phyloP scores from a whole-genome alignment of 2,797 vertebrate genomes.

The Pygocentrus nattereri region DNA sequence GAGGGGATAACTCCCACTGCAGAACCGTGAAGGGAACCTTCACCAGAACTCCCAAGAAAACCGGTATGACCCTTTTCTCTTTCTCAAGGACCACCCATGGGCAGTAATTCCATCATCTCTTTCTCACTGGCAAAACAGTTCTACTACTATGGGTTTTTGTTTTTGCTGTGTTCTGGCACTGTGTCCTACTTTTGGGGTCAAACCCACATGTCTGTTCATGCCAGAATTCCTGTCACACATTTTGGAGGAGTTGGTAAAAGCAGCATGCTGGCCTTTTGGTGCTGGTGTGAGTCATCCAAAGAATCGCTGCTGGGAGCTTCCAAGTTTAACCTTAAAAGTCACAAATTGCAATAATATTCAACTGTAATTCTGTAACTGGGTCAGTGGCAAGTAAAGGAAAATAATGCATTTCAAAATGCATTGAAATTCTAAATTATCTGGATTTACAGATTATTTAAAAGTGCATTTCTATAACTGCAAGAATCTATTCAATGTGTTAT shows the following conservation, averaged over 20 bases:
- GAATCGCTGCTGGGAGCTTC: neutral
- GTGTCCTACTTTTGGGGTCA: neutral
- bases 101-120: neutral
- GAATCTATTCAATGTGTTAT: too few relatives aligned
- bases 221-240: neutral
- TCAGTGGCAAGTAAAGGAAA: too few relatives aligned
- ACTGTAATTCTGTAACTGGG: too few relatives aligned
- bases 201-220: slow-evolving; percentile 10
- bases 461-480: too few relatives aligned
- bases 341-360: neutral
- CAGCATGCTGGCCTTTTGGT: neutral
- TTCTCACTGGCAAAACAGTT: neutral
- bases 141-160: slow-evolving; percentile 1
- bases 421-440: too few relatives aligned
- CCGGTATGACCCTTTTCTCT: slow-evolving; percentile 82
- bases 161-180: neutral
- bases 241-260: slow-evolving; percentile 12
- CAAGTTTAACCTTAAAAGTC: neutral
- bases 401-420: too few relatives aligned
- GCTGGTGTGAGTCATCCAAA: neutral
- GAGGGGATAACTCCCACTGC: slow-evolving; percentile 95
- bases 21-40: slow-evolving; percentile 95
- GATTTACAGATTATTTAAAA: too few relatives aligned
- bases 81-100: neutral
- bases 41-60: slow-evolving; percentile 91